Base-by-base conservation (phyloP, 2,888 invertebrate genomes). In the Morpho achilles region DNA sequence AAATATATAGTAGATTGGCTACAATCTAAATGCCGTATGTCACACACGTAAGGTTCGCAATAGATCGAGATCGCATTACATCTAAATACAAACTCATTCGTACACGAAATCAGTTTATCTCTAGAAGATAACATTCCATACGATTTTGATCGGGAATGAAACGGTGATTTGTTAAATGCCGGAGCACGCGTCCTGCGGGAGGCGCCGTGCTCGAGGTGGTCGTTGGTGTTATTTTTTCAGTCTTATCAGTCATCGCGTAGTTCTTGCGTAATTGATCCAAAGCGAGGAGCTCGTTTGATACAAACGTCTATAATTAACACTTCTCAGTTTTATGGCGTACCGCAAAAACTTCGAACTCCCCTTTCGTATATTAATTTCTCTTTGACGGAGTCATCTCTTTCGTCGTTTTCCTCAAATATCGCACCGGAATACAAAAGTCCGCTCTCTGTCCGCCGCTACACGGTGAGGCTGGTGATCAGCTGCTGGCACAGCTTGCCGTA, bases 401-500 rank as follows among this genome's bases (percentile, higher is more conserved):
- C 32, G 32, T 3, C 32, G 32, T 32, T 32, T 16, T 53, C 41
- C 8, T 45, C 7, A 4, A 10, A 47, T 32, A 22, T 9, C 22
- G 56, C 42, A 16, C 9, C 7, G 22, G 10, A 43, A 42, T 23
- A 22, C 32, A 7, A 16, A 16, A 3, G 7, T 16, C 45, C 45
- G 9, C 45, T 10, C 10, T n/a, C n/a, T n/a, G 7, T 8, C 39
- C 5, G 42, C 32, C 39, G 5, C 58, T 84, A 96, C 77, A 95
- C 95, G 59, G 95, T 95, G 91, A 97, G 94, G 77, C 96, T 96
- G 53, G 96, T 96, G 61, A 97, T 96, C 70, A 97, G 85, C 83
- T 97, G 96, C 77, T 96, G 95, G 81, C 97, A 97, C 46, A 97
- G 91, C 80, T 96, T 96, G 64, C 96, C 96, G 76, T 97, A 97